Percentiles rank a stretch among this genome's conserved stretches.
Evolutionary conservation across 1,140 invertebrate species (phyloP).

Genomic region (Episyrphus balteatus): DNA sequence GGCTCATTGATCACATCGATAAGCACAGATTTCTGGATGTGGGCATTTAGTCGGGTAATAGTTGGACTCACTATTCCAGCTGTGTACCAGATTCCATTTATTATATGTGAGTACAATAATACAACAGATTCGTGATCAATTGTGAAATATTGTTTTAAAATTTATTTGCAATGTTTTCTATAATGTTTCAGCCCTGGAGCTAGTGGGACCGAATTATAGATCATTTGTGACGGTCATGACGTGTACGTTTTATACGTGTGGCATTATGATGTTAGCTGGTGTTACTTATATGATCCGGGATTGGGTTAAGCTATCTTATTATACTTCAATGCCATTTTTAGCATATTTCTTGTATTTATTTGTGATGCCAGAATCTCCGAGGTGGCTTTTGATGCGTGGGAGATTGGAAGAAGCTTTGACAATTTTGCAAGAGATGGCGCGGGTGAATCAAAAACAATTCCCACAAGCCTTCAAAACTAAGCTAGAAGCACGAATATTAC

Average conservation of each 20-base stretch:
- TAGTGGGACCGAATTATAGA: conserved; percentile 80
- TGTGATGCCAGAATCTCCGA: conserved; percentile 72
- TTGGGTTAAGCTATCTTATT: conserved; percentile 67
- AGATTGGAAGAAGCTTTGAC: conserved; percentile 65
- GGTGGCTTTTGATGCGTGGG: conserved; percentile 72
- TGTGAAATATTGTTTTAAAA: not conserved
- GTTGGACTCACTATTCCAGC: conserved; percentile 82
- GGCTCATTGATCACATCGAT: conserved; percentile 68
- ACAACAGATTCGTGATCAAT: not conserved
- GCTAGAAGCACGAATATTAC: conserved; percentile 44
- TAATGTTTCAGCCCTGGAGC: conserved; percentile 62
- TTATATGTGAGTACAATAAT: conserved; percentile 60
- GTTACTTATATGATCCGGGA: conserved; percentile 72
- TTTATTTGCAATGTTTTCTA: not conserved
- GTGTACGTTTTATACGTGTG: conserved; percentile 78
- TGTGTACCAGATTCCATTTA: conserved; percentile 90
- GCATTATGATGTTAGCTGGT: conserved; percentile 66
- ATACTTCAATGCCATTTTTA: conserved; percentile 72
- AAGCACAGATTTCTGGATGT: conserved; percentile 66
- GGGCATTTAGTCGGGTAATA: conserved; percentile 63
- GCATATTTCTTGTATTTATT: conserved; percentile 77
- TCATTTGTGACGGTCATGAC: conserved; percentile 85
- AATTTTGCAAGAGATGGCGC: conserved; percentile 63
- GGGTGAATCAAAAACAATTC: conserved; percentile 62
- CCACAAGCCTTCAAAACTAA: conserved; percentile 60